Percentiles rank a stretch among this genome's conserved stretches.
Evolutionary conservation across 2,888 invertebrate genomes (phyloP).

Genomic region (Agrochola lota): DNA sequence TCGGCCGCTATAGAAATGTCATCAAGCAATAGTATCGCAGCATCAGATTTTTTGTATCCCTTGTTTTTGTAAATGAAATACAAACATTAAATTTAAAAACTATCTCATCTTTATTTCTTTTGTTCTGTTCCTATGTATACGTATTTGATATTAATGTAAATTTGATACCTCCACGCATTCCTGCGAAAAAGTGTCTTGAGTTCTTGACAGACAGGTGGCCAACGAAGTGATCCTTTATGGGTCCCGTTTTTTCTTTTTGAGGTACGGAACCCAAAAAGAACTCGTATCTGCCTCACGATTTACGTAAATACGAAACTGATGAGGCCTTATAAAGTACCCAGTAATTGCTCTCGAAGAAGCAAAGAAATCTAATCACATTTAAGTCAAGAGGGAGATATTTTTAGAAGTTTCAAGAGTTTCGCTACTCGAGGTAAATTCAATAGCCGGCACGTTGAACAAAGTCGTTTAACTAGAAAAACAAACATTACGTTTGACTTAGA

Average conservation of each 20-base stretch:
- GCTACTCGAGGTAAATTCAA: slow-evolving; percentile 70
- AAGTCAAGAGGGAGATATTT: slow-evolving; percentile 50
- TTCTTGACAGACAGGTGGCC: no score
- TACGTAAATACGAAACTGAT: slow-evolving; percentile 29
- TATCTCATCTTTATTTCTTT: no score
- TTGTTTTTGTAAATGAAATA: no score
- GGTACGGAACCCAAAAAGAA: slow-evolving; percentile 11
- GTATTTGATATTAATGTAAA: background rate
- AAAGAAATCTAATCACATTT: slow-evolving; percentile 65
- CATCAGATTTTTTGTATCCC: no score
- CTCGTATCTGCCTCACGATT: slow-evolving; percentile 5
- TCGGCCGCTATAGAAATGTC: no score
- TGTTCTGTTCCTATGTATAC: no score
- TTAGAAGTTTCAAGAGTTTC: slow-evolving; percentile 68
- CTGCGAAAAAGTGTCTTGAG: background rate
- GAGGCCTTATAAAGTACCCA: slow-evolving; percentile 57
- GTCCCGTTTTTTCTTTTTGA: background rate
- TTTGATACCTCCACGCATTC: background rate
- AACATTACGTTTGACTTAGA: slow-evolving; percentile 72
- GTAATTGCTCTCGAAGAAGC: slow-evolving; percentile 57
- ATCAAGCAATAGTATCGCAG: no score
- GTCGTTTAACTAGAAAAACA: slow-evolving; percentile 74
- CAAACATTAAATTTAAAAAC: no score
- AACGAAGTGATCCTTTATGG: no score
- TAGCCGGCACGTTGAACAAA: slow-evolving; percentile 65